Conservation (phyloP, 1,140 invertebrate species). For the Nomia melanderi region DNA sequence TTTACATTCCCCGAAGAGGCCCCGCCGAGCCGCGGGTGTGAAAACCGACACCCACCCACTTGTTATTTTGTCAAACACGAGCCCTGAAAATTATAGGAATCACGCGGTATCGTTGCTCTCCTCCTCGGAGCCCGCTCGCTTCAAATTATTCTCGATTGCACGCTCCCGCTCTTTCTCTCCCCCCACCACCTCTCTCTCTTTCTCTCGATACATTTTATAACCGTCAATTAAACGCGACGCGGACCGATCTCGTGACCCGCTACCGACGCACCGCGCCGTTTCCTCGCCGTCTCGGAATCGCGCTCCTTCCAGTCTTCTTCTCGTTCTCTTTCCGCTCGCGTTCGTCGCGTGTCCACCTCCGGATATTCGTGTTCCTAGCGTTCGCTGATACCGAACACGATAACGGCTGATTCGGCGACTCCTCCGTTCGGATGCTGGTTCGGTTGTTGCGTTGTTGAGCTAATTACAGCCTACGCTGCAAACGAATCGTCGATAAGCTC, state of each 20-base stretch:
- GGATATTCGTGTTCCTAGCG: neutral
- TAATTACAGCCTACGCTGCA: too few relatives aligned
- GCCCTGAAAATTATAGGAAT: slow-evolving; percentile 78
- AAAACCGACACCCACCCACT: slow-evolving; percentile 81
- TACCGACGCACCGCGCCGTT: slow-evolving; percentile 2
- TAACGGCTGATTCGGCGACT: neutral
- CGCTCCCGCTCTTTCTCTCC: neutral
- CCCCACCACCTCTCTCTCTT: too few relatives aligned
- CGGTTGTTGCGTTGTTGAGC: neutral
- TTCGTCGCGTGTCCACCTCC: neutral
- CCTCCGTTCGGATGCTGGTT: neutral
- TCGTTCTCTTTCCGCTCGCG: neutral
- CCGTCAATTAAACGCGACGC: slow-evolving; percentile 67
- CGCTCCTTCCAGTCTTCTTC: neutral
- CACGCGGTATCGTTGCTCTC: slow-evolving; percentile 39
- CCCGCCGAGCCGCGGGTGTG: slow-evolving; percentile 78
- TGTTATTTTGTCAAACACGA: slow-evolving; percentile 81
- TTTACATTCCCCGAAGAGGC: slow-evolving; percentile 74
- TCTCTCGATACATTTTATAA: slow-evolving; percentile 65
- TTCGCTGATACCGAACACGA: slow-evolving; percentile 1
- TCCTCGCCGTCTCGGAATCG: neutral
- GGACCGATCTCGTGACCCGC: neutral
- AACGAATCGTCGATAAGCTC: too few relatives aligned
- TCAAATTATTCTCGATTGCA: slow-evolving; percentile 71
- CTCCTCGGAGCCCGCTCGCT: slow-evolving; percentile 42